phyloP scores from a whole-genome alignment of 2,888 invertebrate species.

The Serripes groenlandicus region DNA sequence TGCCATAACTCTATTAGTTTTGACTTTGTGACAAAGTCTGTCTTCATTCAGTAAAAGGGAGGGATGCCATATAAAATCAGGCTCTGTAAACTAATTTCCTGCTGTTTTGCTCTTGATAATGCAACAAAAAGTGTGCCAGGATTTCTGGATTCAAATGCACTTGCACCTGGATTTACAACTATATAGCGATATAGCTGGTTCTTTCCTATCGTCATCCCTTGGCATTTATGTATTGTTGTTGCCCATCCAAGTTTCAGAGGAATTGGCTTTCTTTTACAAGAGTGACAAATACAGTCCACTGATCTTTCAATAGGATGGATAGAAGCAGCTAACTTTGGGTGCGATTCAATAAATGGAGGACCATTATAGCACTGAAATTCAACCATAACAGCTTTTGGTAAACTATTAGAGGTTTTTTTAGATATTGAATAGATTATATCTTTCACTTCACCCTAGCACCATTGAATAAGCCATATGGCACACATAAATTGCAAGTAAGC shows the following conservation, averaged over 20 bases:
- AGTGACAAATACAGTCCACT: conserved; percentile 51
- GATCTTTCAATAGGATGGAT: conserved; percentile 54
- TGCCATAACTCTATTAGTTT: no score
- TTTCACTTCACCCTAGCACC: conserved; percentile 51
- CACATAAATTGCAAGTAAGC: conserved; percentile 56
- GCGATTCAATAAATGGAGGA: conserved; percentile 49
- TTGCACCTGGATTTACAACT: conserved; percentile 50
- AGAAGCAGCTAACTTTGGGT: conserved; percentile 52
- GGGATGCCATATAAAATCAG: conserved; percentile 67
- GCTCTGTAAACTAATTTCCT: conserved; percentile 27
- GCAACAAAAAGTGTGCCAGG: conserved; percentile 67
- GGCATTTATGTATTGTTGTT: conserved; percentile 60
- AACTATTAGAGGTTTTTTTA: conserved; percentile 25
- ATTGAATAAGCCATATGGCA: conserved; percentile 64
- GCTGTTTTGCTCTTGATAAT: conserved; percentile 60
- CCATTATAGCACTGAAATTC: conserved; percentile 57
- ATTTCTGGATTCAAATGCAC: conserved; percentile 55
- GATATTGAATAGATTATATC: conserved; percentile 63
- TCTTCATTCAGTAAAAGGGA: conserved; percentile 53
- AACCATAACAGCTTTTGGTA: conserved; percentile 68
- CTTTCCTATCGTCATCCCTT: conserved; percentile 61
- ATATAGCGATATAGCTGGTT: conserved; percentile 35
- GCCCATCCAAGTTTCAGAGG: conserved; percentile 63
- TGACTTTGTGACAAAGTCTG: conserved; percentile 54
- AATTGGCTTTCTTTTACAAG: conserved; percentile 54